Evolutionary conservation across 1,140 invertebrate species (phyloP), one percentile per base, ranked within the genome.

Genomic region (Drosophila carrolli): DNA sequence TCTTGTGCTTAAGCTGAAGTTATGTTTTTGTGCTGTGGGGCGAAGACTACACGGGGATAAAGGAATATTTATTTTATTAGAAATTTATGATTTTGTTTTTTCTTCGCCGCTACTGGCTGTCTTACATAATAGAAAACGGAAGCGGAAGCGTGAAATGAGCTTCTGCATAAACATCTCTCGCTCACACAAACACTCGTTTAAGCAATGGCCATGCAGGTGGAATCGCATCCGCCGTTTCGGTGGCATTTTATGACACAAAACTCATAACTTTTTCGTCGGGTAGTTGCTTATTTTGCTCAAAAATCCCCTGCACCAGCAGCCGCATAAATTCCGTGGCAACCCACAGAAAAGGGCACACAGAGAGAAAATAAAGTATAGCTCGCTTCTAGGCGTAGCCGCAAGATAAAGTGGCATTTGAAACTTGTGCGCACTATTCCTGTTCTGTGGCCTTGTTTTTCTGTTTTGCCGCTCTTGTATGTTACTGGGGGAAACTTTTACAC

Each of bases 1-100:
- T 56, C 79, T 86, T 3, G 23, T 23, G 2, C 2, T 88, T 88
- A 82, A 88, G 73, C 55, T 63, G 32, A 75, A 86, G 75, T 88
- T 83, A 86, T 83, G 70, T 61, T 48, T 48, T 74, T 60, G 55
- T 75, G 61, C 72, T 57, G 62, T 57, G 74, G 71, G 61, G 67
- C 63, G 54, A 56, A 56, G 44, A 58, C 75, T 47, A 70, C 48
- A 77, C 66, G 47, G 50, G 75, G 79, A 88, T 88, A 88, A 89
- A 67, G 78, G 79, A 80, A 89, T 84, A 89, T 89, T 89, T 89
- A 89, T 89, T 84, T 89, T 84, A 89, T 89, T 90, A 78, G 54
- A 62, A 89, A 89, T 89, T 89, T 89, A 89, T 89, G 84, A 89
- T 89, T 89, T 89, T 89, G 84, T 89, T 89, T 89, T 89, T 89